Percentiles rank a stretch among this genome's conserved stretches.
Evolutionary conservation across 2,888 invertebrate species (phyloP).

Genomic region (Ectropis crepuscularia): DNA sequence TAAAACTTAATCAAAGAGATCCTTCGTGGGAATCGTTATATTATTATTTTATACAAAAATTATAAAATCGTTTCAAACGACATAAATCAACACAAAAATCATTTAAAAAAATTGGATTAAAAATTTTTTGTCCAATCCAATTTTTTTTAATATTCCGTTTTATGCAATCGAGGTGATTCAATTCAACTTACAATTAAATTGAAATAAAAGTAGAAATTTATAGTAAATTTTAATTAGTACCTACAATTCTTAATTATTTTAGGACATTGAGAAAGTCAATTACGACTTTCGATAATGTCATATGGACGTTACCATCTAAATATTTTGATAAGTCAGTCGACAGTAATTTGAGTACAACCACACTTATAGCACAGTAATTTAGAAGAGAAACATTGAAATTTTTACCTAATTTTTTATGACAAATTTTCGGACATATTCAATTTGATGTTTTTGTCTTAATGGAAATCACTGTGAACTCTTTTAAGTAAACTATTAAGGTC

Average conservation of each 20-base stretch:
- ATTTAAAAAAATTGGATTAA: constrained; percentile 11
- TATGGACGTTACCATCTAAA: constrained; percentile 67
- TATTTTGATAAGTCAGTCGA: constrained; percentile 74
- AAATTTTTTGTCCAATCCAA: constrained; percentile 5
- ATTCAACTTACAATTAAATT: constrained; percentile 39
- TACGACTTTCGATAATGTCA: constrained; percentile 52
- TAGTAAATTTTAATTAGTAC: constrained; percentile 34
- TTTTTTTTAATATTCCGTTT: constrained; percentile 17
- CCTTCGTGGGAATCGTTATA: constrained; percentile 60
- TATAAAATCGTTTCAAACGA: constrained; percentile 43
- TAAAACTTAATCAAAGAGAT: constrained; percentile 69
- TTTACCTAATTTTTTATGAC: background rate
- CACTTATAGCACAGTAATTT: constrained; percentile 47
- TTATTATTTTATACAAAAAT: constrained; percentile 41
- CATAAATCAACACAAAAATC: constrained; percentile 26
- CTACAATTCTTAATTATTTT: constrained; percentile 46
- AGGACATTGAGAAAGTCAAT: constrained; percentile 57
- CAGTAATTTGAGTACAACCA: constrained; percentile 64
- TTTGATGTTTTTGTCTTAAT: background rate
- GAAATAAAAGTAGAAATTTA: constrained; percentile 32
- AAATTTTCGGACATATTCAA: too few relatives aligned
- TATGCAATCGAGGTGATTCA: constrained; percentile 16
- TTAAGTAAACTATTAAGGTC: too few relatives aligned
- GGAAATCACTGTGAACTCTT: too few relatives aligned
- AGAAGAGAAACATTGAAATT: constrained; percentile 43